Base-by-base conservation (phyloP, 2,888 invertebrate species). In the Synergus laeviventris region DNA sequence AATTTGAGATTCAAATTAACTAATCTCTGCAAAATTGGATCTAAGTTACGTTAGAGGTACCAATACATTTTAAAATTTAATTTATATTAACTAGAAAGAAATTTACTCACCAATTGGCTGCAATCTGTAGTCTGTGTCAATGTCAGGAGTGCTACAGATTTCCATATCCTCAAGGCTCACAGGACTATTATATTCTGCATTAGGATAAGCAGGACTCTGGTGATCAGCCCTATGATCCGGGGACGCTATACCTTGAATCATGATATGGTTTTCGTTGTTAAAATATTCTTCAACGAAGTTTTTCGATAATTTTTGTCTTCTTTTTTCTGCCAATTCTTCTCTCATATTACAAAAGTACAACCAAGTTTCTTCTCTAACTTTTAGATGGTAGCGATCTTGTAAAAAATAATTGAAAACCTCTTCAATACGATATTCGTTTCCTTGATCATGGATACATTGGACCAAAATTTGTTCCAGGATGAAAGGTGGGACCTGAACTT, bases 391-490 rank as follows among this genome's bases (percentile, higher is more conserved):
- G 1, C n/a, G 9, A 21, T 1, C 16, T 11, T 21, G 14, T 16
- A 9, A 16, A 31, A 49, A n/a, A 45, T 45, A 16, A 8, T 49
- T 8, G 49, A 31, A 70, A 1, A 70, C 70, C 8, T 49, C 45
- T 31, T 31, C 16, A 14, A 45, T 70, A n/a, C 70, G 70, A 9
- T 9, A 9, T 2, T 31, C 24, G n/a, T 70, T 70, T 49, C 11
- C 16, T 9, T 1, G 9, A 45, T 70, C 49, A n/a, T 31, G 16
- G 7, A 70, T n/a, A 31, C 70, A 70, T 42, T 70, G 70, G 11
- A 8, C 2, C 11, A 70, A 49, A 31, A 70, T 31, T 70, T 70
- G 14, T 24, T 70, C 70, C 1, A 70, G 24, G n/a, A 70, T n/a
- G 16, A 2, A 11, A 11, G n/a, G 24, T 4, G 21, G 16, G 3